These are phyloP conservation scores for Cliona cf. orientalis DNA, from an alignment of 37 sponge, comb jelly and placozoan species.

Conservation along the genomic window DNA sequence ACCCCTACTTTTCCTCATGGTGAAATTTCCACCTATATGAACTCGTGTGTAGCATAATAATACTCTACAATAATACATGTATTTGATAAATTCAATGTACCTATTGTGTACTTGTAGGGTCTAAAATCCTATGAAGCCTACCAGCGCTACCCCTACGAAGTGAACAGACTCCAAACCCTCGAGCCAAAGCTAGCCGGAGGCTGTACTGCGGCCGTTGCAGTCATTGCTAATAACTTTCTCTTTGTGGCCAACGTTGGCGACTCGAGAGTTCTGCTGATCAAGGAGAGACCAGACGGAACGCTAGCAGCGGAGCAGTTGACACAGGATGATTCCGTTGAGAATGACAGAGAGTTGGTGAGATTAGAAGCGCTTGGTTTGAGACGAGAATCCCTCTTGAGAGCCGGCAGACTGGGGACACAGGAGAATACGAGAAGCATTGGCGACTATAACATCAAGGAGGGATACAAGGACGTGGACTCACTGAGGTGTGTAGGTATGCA, in stretches of 20 bases:
- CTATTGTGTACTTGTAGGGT: constrained; percentile 25
- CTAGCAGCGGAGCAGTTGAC: constrained; percentile 68
- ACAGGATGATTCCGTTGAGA: constrained; percentile 84
- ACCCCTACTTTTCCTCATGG: no score
- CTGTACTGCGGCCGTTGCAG: constrained; percentile 81
- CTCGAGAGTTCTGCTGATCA: constrained; percentile 77
- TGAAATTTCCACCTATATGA: no score
- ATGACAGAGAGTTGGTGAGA: constrained; percentile 83
- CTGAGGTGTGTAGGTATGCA: constrained; percentile 74
- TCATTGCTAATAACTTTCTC: constrained; percentile 68
- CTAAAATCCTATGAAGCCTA: constrained; percentile 86
- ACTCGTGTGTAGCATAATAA: no score
- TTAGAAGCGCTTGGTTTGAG: constrained; percentile 73
- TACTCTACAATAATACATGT: background rate
- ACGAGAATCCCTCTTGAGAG: constrained; percentile 48
- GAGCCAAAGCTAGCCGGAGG: constrained; percentile 77
- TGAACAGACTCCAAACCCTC: constrained; percentile 65
- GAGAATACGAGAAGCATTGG: constrained; percentile 95
- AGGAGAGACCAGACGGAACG: constrained; percentile 21
- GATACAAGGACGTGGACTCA: constrained; percentile 92
- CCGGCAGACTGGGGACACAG: constrained; percentile 83
- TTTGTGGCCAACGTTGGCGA: constrained; percentile 94
- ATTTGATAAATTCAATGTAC: background rate
- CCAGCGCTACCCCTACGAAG: constrained; percentile 67
- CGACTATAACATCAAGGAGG: constrained; percentile 89